These are phyloP conservation scores for Caenorhabditis elegans DNA, from an alignment of 1,140 invertebrate genomes.

Conservation along the genomic window WBcel235 BX284602.5:1225501-1226000, in stretches of 20 bases:
- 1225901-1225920: not conserved
- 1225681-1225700: not conserved
- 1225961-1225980: not conserved
- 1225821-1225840: conserved; percentile 1
- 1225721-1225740: not conserved
- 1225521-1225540: too few relatives aligned
- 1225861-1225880: not conserved
- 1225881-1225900: not conserved
- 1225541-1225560: too few relatives aligned
- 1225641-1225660: too few relatives aligned
- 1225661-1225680: conserved; percentile 30
- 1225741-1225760: too few relatives aligned
- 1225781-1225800: not conserved
- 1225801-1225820: conserved; percentile 1
- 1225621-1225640: too few relatives aligned
- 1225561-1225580: too few relatives aligned
- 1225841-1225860: conserved; percentile 28
- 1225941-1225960: not conserved
- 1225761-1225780: not conserved
- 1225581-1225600: too few relatives aligned
- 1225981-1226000: too few relatives aligned
- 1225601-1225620: too few relatives aligned
- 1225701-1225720: not conserved
- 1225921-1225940: not conserved
- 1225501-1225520: too few relatives aligned